Evolutionary conservation across 2,797 vertebrate species (phyloP), one percentile per base, ranked within the genome.

Genomic region (Oreochromis mossambicus): DNA sequence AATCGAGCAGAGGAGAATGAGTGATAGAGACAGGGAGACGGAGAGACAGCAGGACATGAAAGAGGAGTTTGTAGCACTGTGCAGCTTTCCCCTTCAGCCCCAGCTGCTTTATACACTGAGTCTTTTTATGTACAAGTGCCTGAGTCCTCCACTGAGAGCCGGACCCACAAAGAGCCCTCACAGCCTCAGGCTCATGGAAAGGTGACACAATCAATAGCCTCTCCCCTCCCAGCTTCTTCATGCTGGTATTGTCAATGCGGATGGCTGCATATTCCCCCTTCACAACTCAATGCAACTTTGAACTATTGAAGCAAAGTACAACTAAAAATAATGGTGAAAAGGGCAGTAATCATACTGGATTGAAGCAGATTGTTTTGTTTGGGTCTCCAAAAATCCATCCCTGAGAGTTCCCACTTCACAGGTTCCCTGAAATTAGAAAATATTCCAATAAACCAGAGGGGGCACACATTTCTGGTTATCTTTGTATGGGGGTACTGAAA

Each of bases 111-210:
- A 89, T 91, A 89, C 84, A 87, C 92, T 82, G 84, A 88, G 80
- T 91, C 92, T 92, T 95, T 96, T 95, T 91, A 95, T 94, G 94
- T 94, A 86, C 85, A 84, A 94, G 92, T 93, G 92, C 89, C 88
- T 66, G 80, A 91, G 92, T 92, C 90, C 92, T 94, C 85, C 88
- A 90, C 86, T 82, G 89, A 90, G 90, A 89, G 91, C 84, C 43
- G 21, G 87, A 83, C 80, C 84, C 88, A 93, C 89, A 94, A 91
- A 94, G 92, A 93, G 92, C 91, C 88, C 92, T 93, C 90, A 89
- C 89, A 93, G 93, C 94, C 91, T 82, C 46, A 2, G 83, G 92
- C 87, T 81, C 78, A 82, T 89, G 89, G 94, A 94, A 90, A 95
- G 91, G 90, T 95, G 95, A 95, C 95, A 94, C 91, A 93, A 94